Conservation (phyloP, 2,888 invertebrate genomes). For the Agonopterix heracliana region DNA sequence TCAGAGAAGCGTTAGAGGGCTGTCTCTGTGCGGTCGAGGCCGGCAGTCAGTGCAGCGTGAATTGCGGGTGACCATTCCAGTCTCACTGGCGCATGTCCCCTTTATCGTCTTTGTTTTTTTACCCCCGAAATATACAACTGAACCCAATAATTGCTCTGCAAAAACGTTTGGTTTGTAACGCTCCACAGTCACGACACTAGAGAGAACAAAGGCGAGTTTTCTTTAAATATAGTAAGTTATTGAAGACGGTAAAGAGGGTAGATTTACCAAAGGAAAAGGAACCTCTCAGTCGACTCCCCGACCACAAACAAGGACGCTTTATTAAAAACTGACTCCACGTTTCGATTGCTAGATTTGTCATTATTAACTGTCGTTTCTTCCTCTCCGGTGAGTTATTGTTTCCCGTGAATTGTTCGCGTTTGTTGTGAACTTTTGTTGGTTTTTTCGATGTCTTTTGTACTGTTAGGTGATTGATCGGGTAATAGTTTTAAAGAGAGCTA, state of each 20-base stretch:
- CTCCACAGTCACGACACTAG: too few relatives aligned
- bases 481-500: slow-evolving; percentile 9
- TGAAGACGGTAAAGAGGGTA: too few relatives aligned
- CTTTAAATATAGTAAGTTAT: not conserved
- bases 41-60: slow-evolving; percentile 38
- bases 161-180: too few relatives aligned
- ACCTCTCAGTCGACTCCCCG: too few relatives aligned
- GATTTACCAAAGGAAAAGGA: too few relatives aligned
- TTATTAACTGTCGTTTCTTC: slow-evolving; percentile 14
- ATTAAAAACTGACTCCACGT: slow-evolving; percentile 16
- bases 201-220: not conserved
- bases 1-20: slow-evolving; percentile 18
- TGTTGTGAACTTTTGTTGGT: not conserved
- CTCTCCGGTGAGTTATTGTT: slow-evolving; percentile 8
- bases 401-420: slow-evolving; percentile 10
- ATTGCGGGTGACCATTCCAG: slow-evolving; percentile 38
- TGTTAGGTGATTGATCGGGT: slow-evolving; percentile 8
- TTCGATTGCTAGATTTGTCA: slow-evolving; percentile 11
- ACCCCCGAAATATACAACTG: slow-evolving; percentile 6
- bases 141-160: slow-evolving; percentile 1
- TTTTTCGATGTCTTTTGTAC: not conserved
- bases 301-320: slow-evolving; percentile 10
- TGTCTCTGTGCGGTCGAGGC: slow-evolving; percentile 32
- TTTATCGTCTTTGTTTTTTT: slow-evolving; percentile 26
- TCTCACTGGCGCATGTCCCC: slow-evolving; percentile 21